A percentile compares a stretch with the other conserved stretches of the same genome.
Evolutionary conservation across 1,140 invertebrate genomes (phyloP).

Genomic region (Trichogramma pretiosum): DNA sequence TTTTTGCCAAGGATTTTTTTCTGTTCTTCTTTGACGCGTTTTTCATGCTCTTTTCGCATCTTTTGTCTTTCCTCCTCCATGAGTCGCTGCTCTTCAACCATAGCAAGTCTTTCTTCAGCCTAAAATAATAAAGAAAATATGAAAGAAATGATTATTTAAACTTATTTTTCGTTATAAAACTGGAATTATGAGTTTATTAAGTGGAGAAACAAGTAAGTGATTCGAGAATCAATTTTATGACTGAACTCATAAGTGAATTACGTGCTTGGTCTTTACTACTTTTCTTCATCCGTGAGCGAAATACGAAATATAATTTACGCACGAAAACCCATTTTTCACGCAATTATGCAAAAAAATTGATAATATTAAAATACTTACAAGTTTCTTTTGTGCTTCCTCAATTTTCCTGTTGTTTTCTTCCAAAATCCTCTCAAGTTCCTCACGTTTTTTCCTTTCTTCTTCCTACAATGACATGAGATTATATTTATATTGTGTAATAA

Average conservation of each 20-base stretch:
- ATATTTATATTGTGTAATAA: slow-evolving; percentile 39
- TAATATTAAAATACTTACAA: too few species aligned
- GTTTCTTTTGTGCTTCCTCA: slow-evolving; percentile 90
- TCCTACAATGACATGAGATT: slow-evolving; percentile 60
- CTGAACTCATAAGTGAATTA: too few species aligned
- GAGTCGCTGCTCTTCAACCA: slow-evolving; percentile 92
- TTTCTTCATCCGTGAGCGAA: too few species aligned
- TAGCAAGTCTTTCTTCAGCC: slow-evolving; percentile 92
- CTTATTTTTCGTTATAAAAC: background rate
- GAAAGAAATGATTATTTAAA: background rate
- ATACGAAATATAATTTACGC: too few species aligned
- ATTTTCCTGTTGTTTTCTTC: slow-evolving; percentile 97
- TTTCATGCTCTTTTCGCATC: slow-evolving; percentile 86
- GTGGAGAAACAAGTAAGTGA: too few species aligned
- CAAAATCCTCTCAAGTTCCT: slow-evolving; percentile 91
- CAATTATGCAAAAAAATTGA: too few species aligned
- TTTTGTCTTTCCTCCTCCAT: slow-evolving; percentile 91
- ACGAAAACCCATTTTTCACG: too few species aligned
- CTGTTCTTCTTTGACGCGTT: slow-evolving; percentile 86
- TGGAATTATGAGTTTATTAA: too few species aligned
- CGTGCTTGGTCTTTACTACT: too few species aligned
- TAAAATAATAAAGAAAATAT: slow-evolving; percentile 35
- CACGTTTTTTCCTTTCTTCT: slow-evolving; percentile 88
- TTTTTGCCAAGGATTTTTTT: slow-evolving; percentile 95
- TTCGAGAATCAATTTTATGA: too few species aligned